phyloP scores from a whole-genome alignment of 2,113 vertebrate genomes.

The Dendrocopos noguchii region DNA sequence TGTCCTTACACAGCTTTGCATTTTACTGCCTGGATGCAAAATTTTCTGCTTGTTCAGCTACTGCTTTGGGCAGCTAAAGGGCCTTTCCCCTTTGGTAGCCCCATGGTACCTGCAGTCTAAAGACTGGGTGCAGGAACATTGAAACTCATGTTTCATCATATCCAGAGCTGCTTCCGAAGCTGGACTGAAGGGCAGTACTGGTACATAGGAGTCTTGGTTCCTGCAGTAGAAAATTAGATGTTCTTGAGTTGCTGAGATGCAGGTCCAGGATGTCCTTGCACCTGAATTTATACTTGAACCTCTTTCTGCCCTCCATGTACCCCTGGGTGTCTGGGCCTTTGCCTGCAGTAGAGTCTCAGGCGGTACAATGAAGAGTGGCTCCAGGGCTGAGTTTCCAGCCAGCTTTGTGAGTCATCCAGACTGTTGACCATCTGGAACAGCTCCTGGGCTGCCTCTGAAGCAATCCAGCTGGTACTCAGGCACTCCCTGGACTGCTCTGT shows the following conservation, averaged over 20 bases:
- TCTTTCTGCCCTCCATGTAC: not conserved
- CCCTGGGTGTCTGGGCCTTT: not conserved
- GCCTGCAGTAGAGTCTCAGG: not conserved
- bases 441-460: conserved; percentile 41
- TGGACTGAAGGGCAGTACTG: not conserved
- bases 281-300: not conserved
- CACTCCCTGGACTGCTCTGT: not conserved
- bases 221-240: not conserved
- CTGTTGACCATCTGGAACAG: conserved; percentile 41
- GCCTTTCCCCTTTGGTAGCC: not conserved
- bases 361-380: not conserved
- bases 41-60: not conserved
- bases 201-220: not conserved
- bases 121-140: not conserved
- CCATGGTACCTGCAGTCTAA: not conserved
- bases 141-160: not conserved
- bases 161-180: not conserved
- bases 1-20: not conserved
- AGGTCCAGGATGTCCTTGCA: not conserved
- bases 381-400: not conserved
- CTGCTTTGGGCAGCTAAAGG: not conserved
- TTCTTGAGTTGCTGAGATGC: not conserved
- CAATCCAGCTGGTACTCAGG: conserved; percentile 26
- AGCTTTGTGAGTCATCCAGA: not conserved
- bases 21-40: not conserved